Conservation (phyloP, 1,140 invertebrate genomes). For the Holcopasites calliopsidis region DNA sequence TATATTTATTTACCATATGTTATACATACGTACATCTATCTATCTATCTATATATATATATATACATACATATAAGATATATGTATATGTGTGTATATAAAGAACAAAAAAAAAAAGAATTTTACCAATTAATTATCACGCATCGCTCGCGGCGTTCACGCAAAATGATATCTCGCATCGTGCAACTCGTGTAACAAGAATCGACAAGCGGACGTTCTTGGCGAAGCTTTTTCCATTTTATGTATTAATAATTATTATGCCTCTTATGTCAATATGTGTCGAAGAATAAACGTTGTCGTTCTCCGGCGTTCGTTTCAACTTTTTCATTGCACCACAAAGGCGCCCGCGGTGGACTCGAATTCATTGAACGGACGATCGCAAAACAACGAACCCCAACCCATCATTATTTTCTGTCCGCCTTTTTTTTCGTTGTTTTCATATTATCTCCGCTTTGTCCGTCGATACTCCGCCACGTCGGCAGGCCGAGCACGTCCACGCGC, state of each 20-base stretch:
- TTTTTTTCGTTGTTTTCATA: background rate
- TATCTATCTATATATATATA: no score
- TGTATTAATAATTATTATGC: constrained; percentile 38
- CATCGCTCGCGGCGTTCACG: constrained; percentile 31
- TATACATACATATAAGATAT: constrained; percentile 31
- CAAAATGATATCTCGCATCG: constrained; percentile 1
- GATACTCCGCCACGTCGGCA: constrained; percentile 10
- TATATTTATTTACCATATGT: constrained; percentile 55
- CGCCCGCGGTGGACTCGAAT: background rate
- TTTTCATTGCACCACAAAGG: no score
- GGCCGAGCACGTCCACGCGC: constrained; percentile 14
- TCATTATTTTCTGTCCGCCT: background rate
- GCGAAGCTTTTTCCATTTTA: constrained; percentile 32
- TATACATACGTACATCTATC: constrained; percentile 29
- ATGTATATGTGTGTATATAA: constrained; percentile 27
- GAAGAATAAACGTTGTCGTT: constrained; percentile 44
- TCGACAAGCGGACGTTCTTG: constrained; percentile 20
- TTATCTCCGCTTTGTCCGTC: background rate
- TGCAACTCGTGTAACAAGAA: constrained; percentile 14
- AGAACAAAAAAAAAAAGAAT: background rate
- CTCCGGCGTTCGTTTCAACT: constrained; percentile 38
- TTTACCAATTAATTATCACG: constrained; percentile 24
- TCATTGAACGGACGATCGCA: background rate
- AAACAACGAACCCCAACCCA: background rate
- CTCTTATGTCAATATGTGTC: constrained; percentile 43